Conservation (phyloP, 2,113 vertebrate species). For the Indicator maculatus region DNA sequence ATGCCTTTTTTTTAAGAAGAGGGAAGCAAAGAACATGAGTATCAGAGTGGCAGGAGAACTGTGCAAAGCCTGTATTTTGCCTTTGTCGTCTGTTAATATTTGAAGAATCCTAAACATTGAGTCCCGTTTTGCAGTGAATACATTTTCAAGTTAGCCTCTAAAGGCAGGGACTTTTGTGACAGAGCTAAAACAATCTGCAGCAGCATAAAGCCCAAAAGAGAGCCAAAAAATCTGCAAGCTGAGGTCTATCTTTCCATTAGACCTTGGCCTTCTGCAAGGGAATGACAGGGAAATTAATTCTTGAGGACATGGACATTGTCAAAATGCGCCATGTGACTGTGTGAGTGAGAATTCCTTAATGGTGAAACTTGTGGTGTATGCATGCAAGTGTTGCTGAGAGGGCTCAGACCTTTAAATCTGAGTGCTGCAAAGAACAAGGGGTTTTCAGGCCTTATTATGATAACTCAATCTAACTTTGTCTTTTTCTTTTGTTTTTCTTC, state of each 20-base stretch:
- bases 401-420: neutral
- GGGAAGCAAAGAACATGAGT: neutral
- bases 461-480: conserved; percentile 4
- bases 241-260: neutral
- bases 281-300: neutral
- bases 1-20: neutral
- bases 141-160: neutral
- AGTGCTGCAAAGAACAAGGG: neutral
- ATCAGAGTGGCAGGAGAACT: neutral
- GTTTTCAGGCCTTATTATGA: neutral
- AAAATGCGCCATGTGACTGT: neutral
- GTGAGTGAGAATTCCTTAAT: neutral
- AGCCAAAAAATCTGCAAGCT: neutral
- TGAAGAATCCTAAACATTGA: neutral
- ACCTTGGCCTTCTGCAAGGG: neutral
- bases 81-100: neutral
- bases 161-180: neutral
- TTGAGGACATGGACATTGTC: neutral
- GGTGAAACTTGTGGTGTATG: neutral
- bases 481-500: neutral
- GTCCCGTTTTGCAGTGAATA: neutral
- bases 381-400: neutral
- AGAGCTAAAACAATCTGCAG: neutral
- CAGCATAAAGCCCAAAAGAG: neutral
- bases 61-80: neutral